phyloP scores from a whole-genome alignment of 2,888 invertebrate genomes.

The Dicroscelio sp. region DNA sequence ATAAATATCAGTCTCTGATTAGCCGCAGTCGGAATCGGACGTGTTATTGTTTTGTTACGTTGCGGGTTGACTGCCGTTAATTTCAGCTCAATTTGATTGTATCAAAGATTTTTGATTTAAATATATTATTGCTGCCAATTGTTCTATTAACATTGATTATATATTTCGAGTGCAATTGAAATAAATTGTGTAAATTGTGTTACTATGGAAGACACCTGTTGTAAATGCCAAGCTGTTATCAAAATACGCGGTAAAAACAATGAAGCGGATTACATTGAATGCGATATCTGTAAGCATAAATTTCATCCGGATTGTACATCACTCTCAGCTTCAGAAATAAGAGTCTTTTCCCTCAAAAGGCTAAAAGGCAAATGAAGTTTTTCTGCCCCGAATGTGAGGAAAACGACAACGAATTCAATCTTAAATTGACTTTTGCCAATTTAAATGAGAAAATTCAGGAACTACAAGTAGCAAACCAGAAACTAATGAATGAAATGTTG shows the following conservation, averaged over 20 bases:
- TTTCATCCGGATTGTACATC: not conserved
- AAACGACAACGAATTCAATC: not conserved
- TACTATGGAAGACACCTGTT: not conserved
- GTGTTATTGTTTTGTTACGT: slow-evolving; percentile 10
- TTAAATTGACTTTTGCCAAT: not conserved
- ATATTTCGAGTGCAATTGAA: not conserved
- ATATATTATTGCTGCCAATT: not conserved
- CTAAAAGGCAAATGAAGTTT: not conserved
- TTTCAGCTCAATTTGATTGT: too few relatives aligned
- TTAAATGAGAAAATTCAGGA: not conserved
- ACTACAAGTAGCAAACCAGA: not conserved
- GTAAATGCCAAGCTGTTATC: not conserved
- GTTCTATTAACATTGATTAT: not conserved
- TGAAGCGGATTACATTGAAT: not conserved
- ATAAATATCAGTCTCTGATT: too few relatives aligned
- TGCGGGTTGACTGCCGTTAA: not conserved
- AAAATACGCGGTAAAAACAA: not conserved
- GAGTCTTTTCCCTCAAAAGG: not conserved
- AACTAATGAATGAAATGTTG: not conserved
- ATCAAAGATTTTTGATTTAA: too few relatives aligned
- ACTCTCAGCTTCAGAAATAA: not conserved
- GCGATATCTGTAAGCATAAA: not conserved
- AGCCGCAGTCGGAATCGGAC: slow-evolving; percentile 19
- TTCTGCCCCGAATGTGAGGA: not conserved
- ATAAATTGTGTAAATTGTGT: too few relatives aligned